Evolutionary conservation across 2,888 invertebrate species (phyloP), one percentile per base, ranked within the genome.

Genomic region (Cantharis flavilabris): DNA sequence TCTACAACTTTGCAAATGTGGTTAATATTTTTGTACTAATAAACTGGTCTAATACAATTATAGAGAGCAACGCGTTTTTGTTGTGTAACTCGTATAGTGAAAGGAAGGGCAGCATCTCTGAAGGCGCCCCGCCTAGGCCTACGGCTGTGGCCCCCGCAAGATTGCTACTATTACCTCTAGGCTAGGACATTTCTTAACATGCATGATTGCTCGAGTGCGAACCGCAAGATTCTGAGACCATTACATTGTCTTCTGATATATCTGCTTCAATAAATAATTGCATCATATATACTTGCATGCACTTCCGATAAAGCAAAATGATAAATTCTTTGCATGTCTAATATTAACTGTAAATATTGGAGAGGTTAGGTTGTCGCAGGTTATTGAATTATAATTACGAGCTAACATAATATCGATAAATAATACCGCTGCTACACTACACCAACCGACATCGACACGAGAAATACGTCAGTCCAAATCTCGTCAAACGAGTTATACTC

Each of bases 41-140:
- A 72, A 78, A 78, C 78, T 78, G 78, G 75, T 78, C 78, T 76
- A 78, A 80, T 78, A 82, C 81, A 81, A 83, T 82, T 80, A 79
- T 78, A 77, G 76, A 75, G 70, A 76, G 76, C 82, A 78, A 76
- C 72, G 76, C 75, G 86, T 87, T 33, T 13, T 33, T 49, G 49
- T 49, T 88, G 88, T 87, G 87, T 87, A 88, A 87, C 86, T 83
- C 84, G 85, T 70, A 30, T 30, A 77, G 88, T 87, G 88, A 87
- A 87, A 87, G 88, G 88, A 88, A 88, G 88, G 88, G 88, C 88
- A 88, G 85, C 87, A 88, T 88, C 87, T 87, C 86, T 86, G 83
- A 84, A 82, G 85, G 86, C 85, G 84, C 88, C 86, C 87, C 88
- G 87, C 88, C 88, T 86, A 84, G 86, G 85, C 87, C 87, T 78